A percentile compares a stretch with the other conserved stretches of the same genome.
Evolutionary conservation across 1,140 invertebrate genomes (phyloP).

Genomic region (Drosophila sproati): DNA sequence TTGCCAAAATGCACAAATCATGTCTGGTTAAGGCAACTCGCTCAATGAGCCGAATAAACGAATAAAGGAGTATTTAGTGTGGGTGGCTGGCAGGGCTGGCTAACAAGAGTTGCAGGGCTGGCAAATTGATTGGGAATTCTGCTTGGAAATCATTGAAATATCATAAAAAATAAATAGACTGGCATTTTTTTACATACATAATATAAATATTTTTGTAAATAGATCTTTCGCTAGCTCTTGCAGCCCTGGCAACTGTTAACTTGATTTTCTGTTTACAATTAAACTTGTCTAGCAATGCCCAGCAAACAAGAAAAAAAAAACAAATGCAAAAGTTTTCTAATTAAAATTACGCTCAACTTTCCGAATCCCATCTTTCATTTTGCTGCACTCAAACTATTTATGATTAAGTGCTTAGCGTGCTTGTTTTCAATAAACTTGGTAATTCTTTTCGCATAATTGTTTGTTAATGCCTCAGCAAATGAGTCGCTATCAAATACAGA

Average conservation of each 20-base stretch:
- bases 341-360: conserved; percentile 75
- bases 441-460: conserved; percentile 50
- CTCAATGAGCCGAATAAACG: conserved; percentile 37
- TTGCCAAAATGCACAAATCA: conserved; percentile 68
- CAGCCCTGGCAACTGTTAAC: conserved; percentile 13
- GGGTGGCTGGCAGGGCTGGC: background rate
- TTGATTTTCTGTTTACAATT: conserved; percentile 22
- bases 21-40: conserved; percentile 43
- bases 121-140: background rate
- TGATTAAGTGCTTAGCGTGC: conserved; percentile 13
- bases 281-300: conserved; percentile 24
- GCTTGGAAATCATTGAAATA: no score
- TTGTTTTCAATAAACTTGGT: conserved; percentile 26
- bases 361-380: conserved; percentile 35
- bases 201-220: no score
- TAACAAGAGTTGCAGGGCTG: conserved; percentile 2
- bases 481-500: conserved; percentile 31
- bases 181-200: no score
- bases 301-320: conserved; percentile 33
- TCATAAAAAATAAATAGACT: no score
- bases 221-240: background rate
- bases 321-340: conserved; percentile 77
- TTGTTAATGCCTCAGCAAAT: conserved; percentile 63
- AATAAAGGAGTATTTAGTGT: background rate
- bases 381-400: conserved; percentile 39